These are phyloP conservation scores for Scarus forsteni DNA, from an alignment of 2,797 vertebrate species.

Conservation along the genomic window DNA sequence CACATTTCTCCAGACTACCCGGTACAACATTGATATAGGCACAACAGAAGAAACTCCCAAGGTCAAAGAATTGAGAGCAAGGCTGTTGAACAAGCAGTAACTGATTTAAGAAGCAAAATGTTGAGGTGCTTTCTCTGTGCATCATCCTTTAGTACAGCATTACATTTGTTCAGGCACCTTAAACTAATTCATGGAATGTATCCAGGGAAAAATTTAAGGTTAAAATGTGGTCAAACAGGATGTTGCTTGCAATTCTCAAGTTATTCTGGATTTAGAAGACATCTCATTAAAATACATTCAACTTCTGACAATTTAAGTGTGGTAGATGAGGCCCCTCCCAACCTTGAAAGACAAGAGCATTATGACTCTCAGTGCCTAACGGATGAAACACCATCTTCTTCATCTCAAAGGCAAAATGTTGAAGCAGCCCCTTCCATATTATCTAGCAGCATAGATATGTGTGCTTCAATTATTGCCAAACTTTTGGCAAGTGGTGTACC, in stretches of 20 bases:
- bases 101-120: no score
- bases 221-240: conserved; percentile 2
- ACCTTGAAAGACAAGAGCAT: background rate
- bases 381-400: conserved; percentile 11
- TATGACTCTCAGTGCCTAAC: background rate
- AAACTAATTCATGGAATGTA: conserved; percentile 46
- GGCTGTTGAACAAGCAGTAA: no score
- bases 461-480: background rate
- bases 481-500: background rate
- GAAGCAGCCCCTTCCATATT: background rate
- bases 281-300: no score
- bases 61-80: no score
- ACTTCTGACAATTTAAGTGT: no score
- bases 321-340: no score
- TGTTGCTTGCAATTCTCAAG: no score
- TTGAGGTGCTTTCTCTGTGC: conserved; percentile 28
- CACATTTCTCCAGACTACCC: no score
- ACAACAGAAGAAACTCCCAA: no score
- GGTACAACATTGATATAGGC: no score
- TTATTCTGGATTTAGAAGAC: no score
- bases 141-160: conserved; percentile 15
- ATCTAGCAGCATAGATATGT: background rate
- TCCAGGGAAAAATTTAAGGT: conserved; percentile 5
- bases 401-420: no score
- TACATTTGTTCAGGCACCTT: conserved; percentile 30